Evolutionary conservation across 2,113 vertebrate genomes (phyloP).

Genomic region (Greenwoodochromis staneri): DNA sequence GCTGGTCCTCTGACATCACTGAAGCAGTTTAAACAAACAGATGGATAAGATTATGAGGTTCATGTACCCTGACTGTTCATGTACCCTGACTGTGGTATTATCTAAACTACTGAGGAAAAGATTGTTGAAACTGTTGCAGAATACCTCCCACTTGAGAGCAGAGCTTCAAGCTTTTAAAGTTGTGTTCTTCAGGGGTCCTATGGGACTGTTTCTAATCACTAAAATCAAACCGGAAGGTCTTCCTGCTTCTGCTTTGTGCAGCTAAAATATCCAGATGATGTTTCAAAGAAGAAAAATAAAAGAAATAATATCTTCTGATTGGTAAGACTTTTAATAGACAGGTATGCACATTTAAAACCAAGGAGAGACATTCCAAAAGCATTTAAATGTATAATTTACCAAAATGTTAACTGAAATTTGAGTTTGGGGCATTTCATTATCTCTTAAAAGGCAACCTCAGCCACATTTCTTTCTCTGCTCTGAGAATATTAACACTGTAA

Average conservation of each 20-base stretch:
- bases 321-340: background rate
- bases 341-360: background rate
- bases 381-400: background rate
- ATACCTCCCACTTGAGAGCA: conserved; percentile 10
- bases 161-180: background rate
- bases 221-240: background rate
- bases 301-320: background rate
- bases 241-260: background rate
- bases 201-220: background rate
- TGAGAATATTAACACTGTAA: background rate
- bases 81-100: background rate
- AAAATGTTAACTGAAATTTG: background rate
- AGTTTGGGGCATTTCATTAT: background rate
- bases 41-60: background rate
- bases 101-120: background rate
- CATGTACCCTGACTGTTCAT: background rate
- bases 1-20: background rate
- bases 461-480: background rate
- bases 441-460: background rate
- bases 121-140: background rate
- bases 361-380: background rate
- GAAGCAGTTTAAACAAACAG: background rate
- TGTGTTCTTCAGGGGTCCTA: background rate
- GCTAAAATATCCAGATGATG: background rate
- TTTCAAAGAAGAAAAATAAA: background rate